Evolutionary conservation across 2,888 invertebrate species (phyloP), one percentile per base, ranked within the genome.

Genomic region (Lamproptera curius): DNA sequence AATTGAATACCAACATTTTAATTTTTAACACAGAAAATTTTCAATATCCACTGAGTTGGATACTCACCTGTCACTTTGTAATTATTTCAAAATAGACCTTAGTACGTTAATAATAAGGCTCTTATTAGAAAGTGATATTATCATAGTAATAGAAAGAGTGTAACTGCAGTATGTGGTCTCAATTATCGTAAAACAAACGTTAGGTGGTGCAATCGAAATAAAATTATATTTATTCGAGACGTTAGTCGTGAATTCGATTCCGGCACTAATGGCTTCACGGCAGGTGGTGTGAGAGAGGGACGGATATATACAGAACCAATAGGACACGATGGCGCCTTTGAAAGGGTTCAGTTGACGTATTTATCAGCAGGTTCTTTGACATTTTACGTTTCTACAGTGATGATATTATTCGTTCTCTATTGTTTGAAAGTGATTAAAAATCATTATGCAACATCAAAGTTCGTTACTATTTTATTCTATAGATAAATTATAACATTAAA

Each of bases 151-250:
- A 40, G 40, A 49, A 41, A 49, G 44, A 44, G 42, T 42, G 43
- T 49, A 43, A 49, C 26, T 49, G 44, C 44, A 49, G 43, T 53
- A 56, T 51, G 54, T 42, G 52, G 46, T 52, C 55, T 49, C 55
- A 52, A 58, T 58, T 57, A 58, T 54, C 59, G 58, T 62, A 60
- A 60, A 62, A 59, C 58, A 59, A 60, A 58, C 57, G 57, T 60
- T 58, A 60, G 59, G 49, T 47, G 56, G 59, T 62, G 60, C 57
- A 60, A 62, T 62, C 60, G 56, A 60, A 62, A 58, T 57, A 59
- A 60, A 61, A 58, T 60, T 61, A 76, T 79, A 76, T 80, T 77
- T 77, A 77, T 80, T 74, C 67, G 71, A 73, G 68, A 66, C 67
- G 72, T 75, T 76, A 70, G 73, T 40, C 67, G 67, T 70, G 72